phyloP scores from a whole-genome alignment of 2,888 invertebrate species.

The Plebejus melissa region DNA sequence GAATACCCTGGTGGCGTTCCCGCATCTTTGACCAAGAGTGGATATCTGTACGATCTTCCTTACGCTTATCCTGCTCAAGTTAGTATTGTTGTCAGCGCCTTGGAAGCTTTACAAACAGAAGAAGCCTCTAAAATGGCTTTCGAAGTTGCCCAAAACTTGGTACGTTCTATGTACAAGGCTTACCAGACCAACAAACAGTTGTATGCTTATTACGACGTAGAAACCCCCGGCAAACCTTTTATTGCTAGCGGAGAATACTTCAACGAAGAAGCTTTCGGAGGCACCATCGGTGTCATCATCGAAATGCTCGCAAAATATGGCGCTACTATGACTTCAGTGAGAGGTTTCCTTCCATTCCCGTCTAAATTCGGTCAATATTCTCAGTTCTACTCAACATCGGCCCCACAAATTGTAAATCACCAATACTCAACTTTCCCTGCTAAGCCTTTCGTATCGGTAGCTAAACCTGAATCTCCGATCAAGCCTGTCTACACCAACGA shows the following conservation, averaged over 20 bases:
- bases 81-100: constrained; percentile 85
- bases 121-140: constrained; percentile 81
- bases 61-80: constrained; percentile 93
- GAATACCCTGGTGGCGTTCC: constrained; percentile 84
- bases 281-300: constrained; percentile 86
- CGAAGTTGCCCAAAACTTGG: constrained; percentile 83
- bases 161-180: constrained; percentile 81
- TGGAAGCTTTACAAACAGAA: constrained; percentile 79
- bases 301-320: constrained; percentile 69
- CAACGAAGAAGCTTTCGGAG: constrained; percentile 88
- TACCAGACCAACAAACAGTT: constrained; percentile 80
- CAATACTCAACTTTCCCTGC: not conserved
- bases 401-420: not conserved
- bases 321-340: not conserved
- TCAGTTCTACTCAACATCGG: constrained; percentile 10
- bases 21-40: constrained; percentile 81
- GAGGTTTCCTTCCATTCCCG: not conserved
- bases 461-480: not conserved
- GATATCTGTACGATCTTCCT: constrained; percentile 89
- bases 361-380: constrained; percentile 1
- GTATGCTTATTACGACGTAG: constrained; percentile 85
- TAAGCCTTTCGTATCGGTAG: not conserved
- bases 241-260: constrained; percentile 89
- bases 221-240: constrained; percentile 77
- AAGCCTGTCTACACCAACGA: constrained; percentile 10